These are phyloP conservation scores for Diarsia dahlii DNA, from an alignment of 2,888 invertebrate genomes.

Conservation along the genomic window DNA sequence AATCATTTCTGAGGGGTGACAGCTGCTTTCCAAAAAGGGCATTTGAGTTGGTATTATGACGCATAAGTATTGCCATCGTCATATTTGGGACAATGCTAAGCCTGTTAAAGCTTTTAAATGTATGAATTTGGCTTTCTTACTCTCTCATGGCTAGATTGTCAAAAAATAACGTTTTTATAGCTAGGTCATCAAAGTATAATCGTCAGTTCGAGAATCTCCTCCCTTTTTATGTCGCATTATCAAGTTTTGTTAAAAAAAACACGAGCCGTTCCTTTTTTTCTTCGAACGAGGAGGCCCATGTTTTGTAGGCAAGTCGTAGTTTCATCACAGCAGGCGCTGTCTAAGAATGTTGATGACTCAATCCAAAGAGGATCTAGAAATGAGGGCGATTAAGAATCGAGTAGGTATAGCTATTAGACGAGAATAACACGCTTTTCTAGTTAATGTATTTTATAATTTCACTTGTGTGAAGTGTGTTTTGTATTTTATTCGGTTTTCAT, in stretches of 20 bases:
- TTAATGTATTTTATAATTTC: background rate
- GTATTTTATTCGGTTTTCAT: too few species aligned
- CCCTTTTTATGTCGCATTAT: too few species aligned
- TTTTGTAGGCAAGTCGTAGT: background rate
- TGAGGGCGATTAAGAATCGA: background rate
- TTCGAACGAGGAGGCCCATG: background rate
- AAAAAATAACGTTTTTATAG: too few species aligned
- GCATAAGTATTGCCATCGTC: background rate
- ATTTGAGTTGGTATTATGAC: background rate
- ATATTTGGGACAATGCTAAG: constrained; percentile 9
- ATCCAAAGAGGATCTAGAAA: constrained; percentile 36
- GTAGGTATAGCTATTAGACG: background rate
- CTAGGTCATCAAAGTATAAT: too few species aligned
- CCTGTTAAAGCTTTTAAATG: background rate
- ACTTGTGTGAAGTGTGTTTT: too few species aligned
- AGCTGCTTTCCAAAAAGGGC: background rate
- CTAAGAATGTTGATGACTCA: constrained; percentile 33
- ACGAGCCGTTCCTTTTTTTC: background rate
- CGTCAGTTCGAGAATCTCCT: too few species aligned
- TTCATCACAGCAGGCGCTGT: background rate
- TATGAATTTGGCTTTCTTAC: background rate
- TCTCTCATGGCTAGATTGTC: too few species aligned
- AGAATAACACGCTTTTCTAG: background rate
- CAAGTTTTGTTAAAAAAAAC: background rate
- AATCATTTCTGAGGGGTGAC: background rate